Conservation (phyloP, 1,140 invertebrate species). For the Limonius californicus region DNA sequence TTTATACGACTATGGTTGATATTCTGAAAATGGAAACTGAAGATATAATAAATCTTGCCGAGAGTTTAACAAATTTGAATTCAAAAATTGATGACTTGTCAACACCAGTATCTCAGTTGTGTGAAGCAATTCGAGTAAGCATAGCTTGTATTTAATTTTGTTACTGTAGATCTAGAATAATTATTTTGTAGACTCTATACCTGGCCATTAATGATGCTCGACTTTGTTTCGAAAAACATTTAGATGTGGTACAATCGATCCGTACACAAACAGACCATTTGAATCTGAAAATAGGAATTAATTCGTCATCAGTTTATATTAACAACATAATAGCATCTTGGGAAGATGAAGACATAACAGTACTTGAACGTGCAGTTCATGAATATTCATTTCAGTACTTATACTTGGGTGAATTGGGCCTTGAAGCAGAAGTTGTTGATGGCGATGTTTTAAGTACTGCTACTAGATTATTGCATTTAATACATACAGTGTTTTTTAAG, state of each 20-base stretch:
- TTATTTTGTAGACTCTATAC: slow-evolving; percentile 26
- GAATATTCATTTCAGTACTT: slow-evolving; percentile 64
- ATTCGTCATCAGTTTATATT: slow-evolving; percentile 33
- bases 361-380: slow-evolving; percentile 50
- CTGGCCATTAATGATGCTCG: slow-evolving; percentile 31
- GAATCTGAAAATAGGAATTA: slow-evolving; percentile 34
- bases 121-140: slow-evolving; percentile 34
- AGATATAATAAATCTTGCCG: slow-evolving; percentile 41
- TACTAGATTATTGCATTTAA: slow-evolving; percentile 52
- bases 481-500: slow-evolving; percentile 59
- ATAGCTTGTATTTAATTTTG: not conserved
- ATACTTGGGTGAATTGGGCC: slow-evolving; percentile 59
- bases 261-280: slow-evolving; percentile 31
- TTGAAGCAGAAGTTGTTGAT: slow-evolving; percentile 48
- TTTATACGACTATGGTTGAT: slow-evolving; percentile 38
- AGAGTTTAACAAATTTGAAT: slow-evolving; percentile 40
- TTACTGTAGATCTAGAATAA: not conserved
- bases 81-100: slow-evolving; percentile 39
- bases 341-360: not conserved
- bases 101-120: slow-evolving; percentile 34
- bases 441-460: slow-evolving; percentile 52
- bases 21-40: slow-evolving; percentile 44
- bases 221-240: slow-evolving; percentile 26
- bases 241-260: slow-evolving; percentile 32
- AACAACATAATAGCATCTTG: slow-evolving; percentile 30